A percentile compares a stretch with the other conserved stretches of the same genome.
Conservation (phyloP, 2,113 vertebrate species). For the Camelus dromedarius region DNA sequence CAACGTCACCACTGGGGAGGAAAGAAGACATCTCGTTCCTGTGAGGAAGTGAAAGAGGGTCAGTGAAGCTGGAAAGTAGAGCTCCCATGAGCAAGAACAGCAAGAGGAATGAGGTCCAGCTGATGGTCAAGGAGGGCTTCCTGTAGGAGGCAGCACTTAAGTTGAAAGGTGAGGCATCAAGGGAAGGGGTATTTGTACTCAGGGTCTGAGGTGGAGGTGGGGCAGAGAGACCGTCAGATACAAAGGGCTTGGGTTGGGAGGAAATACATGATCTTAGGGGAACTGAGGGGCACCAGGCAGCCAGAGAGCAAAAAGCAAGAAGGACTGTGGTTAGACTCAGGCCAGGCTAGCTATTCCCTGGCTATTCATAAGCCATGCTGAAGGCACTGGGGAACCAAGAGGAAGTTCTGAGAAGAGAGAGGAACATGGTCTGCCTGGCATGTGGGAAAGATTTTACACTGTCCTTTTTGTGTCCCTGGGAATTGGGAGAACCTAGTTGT, state of each 20-base stretch:
- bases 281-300: slow-evolving; percentile 51
- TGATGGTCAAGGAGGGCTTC: background rate
- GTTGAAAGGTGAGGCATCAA: background rate
- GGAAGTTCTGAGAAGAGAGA: background rate
- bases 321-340: slow-evolving; percentile 45
- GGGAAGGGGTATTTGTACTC: background rate
- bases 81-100: background rate
- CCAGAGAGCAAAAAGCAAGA: slow-evolving; percentile 38
- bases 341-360: background rate
- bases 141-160: slow-evolving; percentile 45
- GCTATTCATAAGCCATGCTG: background rate
- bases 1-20: background rate
- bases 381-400: background rate
- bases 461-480: background rate
- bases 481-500: background rate
- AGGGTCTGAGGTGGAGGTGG: too few species aligned
- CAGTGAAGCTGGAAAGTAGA: background rate
- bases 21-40: background rate
- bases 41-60: slow-evolving; percentile 65
- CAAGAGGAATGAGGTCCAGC: background rate
- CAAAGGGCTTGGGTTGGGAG: background rate
- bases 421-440: background rate
- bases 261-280: slow-evolving; percentile 42
- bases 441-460: background rate
- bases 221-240: background rate